Conservation (phyloP, 2,888 invertebrate species). For the Dynastes maya region DNA sequence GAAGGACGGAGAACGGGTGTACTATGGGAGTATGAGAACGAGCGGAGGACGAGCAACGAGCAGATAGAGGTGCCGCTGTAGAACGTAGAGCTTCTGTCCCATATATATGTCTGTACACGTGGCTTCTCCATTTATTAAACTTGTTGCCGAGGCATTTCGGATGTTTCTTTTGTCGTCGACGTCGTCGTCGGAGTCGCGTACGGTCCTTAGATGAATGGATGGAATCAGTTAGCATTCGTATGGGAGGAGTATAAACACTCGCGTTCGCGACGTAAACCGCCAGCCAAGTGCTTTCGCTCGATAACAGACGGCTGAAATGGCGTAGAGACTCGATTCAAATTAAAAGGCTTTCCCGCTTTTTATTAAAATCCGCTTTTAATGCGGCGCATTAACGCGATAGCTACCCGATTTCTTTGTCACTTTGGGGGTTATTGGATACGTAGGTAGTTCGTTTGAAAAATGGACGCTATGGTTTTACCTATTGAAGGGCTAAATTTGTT, state of each 20-base stretch:
- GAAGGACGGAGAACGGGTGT: background rate
- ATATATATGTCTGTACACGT: conserved; percentile 38
- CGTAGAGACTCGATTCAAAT: conserved; percentile 22
- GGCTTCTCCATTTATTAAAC: conserved; percentile 52
- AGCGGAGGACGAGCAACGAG: background rate
- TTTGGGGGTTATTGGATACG: conserved; percentile 9
- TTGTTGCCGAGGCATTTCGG: conserved; percentile 50
- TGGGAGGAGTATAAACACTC: conserved; percentile 32
- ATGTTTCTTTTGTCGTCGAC: conserved; percentile 43
- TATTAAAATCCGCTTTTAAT: conserved; percentile 43
- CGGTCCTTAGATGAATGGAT: conserved; percentile 29
- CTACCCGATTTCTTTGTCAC: conserved; percentile 18
- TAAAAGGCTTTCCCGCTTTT: conserved; percentile 36
- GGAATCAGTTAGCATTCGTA: conserved; percentile 37
- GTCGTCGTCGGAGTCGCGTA: conserved; percentile 5
- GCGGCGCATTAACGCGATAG: conserved; percentile 12
- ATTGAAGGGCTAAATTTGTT: background rate
- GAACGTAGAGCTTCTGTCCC: conserved; percentile 31
- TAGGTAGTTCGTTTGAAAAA: conserved; percentile 4
- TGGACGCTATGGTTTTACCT: background rate
- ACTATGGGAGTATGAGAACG: background rate
- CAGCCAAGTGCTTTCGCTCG: conserved; percentile 34
- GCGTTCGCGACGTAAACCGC: conserved; percentile 30
- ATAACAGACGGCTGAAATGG: conserved; percentile 36
- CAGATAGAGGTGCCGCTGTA: conserved; percentile 13